Percentiles rank a stretch among this genome's conserved stretches.
These are phyloP conservation scores for Boleophthalmus pectinirostris DNA, from an alignment of 2,113 vertebrate genomes.

Conservation along the genomic window DNA sequence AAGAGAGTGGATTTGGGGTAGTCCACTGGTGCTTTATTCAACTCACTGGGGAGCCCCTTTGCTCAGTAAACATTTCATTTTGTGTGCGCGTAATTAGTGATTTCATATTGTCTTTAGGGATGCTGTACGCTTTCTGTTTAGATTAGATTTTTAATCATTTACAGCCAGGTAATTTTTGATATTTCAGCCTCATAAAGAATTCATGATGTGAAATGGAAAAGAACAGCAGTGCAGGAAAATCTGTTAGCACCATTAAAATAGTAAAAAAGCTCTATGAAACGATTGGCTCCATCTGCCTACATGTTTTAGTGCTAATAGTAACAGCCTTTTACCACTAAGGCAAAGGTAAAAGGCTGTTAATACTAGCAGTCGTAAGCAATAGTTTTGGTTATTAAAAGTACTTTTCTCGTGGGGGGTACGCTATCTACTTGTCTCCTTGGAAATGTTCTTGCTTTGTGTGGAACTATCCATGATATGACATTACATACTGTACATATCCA, in stretches of 20 bases:
- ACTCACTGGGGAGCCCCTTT: conserved; percentile 16
- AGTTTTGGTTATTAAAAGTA: too few species aligned
- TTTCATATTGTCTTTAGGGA: conserved; percentile 18
- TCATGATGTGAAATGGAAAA: conserved; percentile 66
- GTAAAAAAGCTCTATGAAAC: neutral
- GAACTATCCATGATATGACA: too few species aligned
- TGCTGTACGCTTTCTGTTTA: conserved; percentile 24
- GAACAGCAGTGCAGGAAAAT: conserved; percentile 56
- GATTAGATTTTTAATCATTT: conserved; percentile 64
- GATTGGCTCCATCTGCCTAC: neutral
- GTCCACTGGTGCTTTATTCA: conserved; percentile 39
- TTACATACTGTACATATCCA: too few species aligned
- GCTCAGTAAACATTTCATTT: neutral
- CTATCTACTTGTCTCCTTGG: too few species aligned
- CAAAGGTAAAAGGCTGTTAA: neutral
- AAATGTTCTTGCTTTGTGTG: too few species aligned
- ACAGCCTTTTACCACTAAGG: too few species aligned
- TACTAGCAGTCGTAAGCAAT: too few species aligned
- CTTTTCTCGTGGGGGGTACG: too few species aligned
- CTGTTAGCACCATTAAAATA: neutral
- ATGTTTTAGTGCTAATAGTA: neutral
- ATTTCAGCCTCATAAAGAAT: conserved; percentile 72
- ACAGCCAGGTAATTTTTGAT: conserved; percentile 66
- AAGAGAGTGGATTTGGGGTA: conserved; percentile 1
- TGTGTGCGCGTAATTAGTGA: conserved; percentile 1